A percentile compares a stretch with the other conserved stretches of the same genome.
Evolutionary conservation across 2,797 vertebrate species (phyloP).

Genomic region (Morelia viridis): DNA sequence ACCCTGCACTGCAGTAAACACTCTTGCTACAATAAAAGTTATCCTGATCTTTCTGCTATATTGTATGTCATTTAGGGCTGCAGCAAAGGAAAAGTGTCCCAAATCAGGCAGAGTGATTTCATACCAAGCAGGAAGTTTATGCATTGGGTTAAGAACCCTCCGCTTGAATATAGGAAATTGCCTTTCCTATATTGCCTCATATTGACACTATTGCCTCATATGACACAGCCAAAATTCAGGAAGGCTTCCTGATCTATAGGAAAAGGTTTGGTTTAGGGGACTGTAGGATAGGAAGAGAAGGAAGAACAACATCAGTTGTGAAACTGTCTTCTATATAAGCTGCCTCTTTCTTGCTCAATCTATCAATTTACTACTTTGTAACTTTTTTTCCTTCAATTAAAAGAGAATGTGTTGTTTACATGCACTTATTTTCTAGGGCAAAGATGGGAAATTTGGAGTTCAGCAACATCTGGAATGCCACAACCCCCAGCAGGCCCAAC

Average conservation of each 20-base stretch:
- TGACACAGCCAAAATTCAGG: background rate
- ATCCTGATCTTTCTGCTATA: background rate
- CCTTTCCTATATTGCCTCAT: background rate
- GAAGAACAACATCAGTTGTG: background rate
- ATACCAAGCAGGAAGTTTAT: background rate
- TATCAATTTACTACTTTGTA: constrained; percentile 21
- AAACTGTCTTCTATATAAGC: background rate
- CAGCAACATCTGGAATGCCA: background rate
- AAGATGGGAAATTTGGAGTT: background rate
- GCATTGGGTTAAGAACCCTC: background rate
- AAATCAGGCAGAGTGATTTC: background rate
- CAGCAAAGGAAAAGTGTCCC: background rate
- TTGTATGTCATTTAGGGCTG: background rate
- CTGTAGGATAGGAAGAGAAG: background rate
- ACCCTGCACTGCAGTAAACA: background rate
- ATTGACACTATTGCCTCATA: background rate
- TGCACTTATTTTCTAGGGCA: constrained; percentile 13
- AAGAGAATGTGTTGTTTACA: constrained; percentile 56
- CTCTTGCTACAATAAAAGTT: background rate
- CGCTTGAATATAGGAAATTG: background rate
- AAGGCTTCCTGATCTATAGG: too few species aligned
- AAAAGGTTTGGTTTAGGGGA: background rate
- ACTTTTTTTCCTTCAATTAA: constrained; percentile 48
- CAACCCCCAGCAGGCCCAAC: background rate
- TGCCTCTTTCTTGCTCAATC: background rate